Evolutionary conservation across 2,113 vertebrate genomes (phyloP).

Genomic region (Mohoua ochrocephala): DNA sequence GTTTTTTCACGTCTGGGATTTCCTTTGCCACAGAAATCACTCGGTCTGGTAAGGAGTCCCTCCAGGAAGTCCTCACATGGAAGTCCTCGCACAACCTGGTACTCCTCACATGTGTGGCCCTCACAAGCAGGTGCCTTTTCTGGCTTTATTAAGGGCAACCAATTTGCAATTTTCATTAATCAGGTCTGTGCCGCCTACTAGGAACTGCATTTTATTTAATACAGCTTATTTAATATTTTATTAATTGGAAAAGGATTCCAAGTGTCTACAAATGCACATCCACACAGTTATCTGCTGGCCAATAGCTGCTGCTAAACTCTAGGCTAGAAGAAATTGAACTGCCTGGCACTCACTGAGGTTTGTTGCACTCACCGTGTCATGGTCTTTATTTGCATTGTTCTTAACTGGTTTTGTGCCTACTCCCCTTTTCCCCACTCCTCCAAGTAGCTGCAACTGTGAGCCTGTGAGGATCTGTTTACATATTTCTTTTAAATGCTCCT

Average conservation of each 20-base stretch:
- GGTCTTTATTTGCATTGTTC: conserved; percentile 45
- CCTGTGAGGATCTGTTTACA: not conserved
- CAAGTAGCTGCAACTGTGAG: not conserved
- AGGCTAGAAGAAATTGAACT: conserved; percentile 52
- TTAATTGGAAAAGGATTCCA: not conserved
- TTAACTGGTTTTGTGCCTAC: not conserved
- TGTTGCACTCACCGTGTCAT: conserved; percentile 7
- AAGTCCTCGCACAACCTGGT: not conserved
- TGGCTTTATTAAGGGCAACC: not conserved
- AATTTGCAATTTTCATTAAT: not conserved
- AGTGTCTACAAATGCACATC: not conserved
- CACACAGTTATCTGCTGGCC: conserved; percentile 43
- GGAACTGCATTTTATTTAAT: not conserved
- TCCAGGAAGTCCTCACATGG: not conserved
- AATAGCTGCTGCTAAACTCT: conserved; percentile 44
- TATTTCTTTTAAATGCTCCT: not conserved
- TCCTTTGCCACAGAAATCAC: not conserved
- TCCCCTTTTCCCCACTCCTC: not conserved
- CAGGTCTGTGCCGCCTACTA: not conserved
- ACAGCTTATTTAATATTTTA: not conserved
- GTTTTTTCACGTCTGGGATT: not conserved
- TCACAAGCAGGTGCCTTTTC: not conserved
- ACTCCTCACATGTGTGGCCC: not conserved
- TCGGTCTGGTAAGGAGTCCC: not conserved
- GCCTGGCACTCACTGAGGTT: not conserved